phyloP scores from a whole-genome alignment of 2,888 invertebrate genomes.

The Phengaris arion region DNA sequence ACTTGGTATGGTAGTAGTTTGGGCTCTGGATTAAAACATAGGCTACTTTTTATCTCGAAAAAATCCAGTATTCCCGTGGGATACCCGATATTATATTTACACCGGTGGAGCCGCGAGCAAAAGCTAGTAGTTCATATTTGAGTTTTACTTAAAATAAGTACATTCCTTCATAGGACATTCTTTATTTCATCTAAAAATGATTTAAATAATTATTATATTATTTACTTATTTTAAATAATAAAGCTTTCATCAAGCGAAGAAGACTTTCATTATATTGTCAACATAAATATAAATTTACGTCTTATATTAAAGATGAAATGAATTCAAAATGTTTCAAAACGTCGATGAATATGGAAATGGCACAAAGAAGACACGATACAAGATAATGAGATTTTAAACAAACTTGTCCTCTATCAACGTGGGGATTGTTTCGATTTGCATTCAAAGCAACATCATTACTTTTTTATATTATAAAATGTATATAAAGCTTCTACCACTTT shows the following conservation, averaged over 20 bases:
- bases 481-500: no score
- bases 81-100: no score
- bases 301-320: slow-evolving; percentile 17
- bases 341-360: slow-evolving; percentile 27
- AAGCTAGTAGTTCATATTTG: no score
- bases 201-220: no score
- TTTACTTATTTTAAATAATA: neutral
- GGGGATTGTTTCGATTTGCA: slow-evolving; percentile 27
- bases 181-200: neutral
- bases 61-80: no score
- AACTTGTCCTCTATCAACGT: slow-evolving; percentile 21
- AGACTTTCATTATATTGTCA: neutral
- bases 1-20: no score
- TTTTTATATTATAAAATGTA: neutral
- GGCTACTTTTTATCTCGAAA: no score
- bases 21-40: no score
- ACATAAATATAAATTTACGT: slow-evolving; percentile 4
- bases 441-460: slow-evolving; percentile 15
- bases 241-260: neutral
- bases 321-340: slow-evolving; percentile 27
- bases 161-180: no score
- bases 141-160: no score
- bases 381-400: slow-evolving; percentile 34
- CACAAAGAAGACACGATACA: slow-evolving; percentile 29
- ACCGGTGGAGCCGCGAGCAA: no score